Conservation (phyloP, 2,113 vertebrate species). For the Tympanuchus pallidicinctus region DNA sequence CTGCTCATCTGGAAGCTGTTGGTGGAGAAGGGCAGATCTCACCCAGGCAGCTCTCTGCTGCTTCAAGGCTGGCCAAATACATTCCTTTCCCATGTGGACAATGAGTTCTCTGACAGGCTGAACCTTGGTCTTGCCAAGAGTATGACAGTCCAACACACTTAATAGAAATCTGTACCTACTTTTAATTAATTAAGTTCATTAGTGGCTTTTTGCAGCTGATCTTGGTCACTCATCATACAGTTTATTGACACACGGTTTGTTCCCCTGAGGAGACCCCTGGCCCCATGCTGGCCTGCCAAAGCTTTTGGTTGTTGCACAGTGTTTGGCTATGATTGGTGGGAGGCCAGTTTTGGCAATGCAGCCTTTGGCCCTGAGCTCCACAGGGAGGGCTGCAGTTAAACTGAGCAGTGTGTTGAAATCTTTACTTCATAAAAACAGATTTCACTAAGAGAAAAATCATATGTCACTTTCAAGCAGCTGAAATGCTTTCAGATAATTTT, state of each 20-base stretch:
- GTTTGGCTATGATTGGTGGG: not conserved
- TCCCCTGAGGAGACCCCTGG: fast-evolving
- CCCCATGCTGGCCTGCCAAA: fast-evolving
- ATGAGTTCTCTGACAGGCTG: not conserved
- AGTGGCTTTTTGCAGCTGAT: not conserved
- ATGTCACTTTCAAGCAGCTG: not conserved
- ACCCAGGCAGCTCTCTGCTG: not conserved
- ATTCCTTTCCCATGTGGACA: not conserved
- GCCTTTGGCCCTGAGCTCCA: not conserved
- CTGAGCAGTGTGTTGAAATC: not conserved
- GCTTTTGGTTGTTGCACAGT: not conserved
- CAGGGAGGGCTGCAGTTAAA: not conserved
- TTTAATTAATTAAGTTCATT: not conserved
- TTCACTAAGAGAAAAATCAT: not conserved
- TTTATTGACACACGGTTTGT: not conserved
- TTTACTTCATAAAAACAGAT: not conserved
- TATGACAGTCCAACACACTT: not conserved
- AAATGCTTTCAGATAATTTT: not conserved
- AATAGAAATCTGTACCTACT: not conserved
- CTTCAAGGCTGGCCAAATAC: not conserved
- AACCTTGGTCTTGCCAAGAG: not conserved
- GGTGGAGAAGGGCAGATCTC: not conserved
- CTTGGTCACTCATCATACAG: fast-evolving
- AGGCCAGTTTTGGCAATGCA: not conserved
- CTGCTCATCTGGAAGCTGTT: not conserved